Percentiles rank a stretch among this genome's conserved stretches.
phyloP scores from a whole-genome alignment of 2,888 invertebrate genomes.

The Priocnemis perturbator region DNA sequence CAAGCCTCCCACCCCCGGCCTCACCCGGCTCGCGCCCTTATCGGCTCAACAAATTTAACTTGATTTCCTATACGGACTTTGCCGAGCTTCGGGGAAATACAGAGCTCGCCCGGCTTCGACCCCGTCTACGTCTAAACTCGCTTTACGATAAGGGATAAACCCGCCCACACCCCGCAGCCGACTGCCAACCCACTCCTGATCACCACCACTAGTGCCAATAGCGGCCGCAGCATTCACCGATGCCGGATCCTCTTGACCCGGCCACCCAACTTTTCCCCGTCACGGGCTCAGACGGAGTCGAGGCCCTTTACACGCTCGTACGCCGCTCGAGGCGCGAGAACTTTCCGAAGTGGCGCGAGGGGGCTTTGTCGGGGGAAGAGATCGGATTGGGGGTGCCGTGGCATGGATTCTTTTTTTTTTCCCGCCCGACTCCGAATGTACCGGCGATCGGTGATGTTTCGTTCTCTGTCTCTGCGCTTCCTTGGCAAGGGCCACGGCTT shows the following conservation, averaged over 20 bases:
- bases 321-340: slow-evolving; percentile 20
- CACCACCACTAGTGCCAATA: slow-evolving; percentile 26
- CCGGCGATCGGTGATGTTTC: neutral
- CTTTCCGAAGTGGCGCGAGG: slow-evolving; percentile 36
- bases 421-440: too few species aligned
- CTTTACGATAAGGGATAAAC: slow-evolving; percentile 70
- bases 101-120: slow-evolving; percentile 52
- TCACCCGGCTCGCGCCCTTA: slow-evolving; percentile 61
- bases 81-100: slow-evolving; percentile 69
- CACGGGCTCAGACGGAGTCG: neutral
- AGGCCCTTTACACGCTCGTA: neutral
- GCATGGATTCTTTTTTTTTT: too few species aligned
- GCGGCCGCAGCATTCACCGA: slow-evolving; percentile 43
- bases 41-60: slow-evolving; percentile 72
- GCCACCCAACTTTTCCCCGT: slow-evolving; percentile 41
- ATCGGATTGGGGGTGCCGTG: neutral
- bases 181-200: slow-evolving; percentile 5
- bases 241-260: slow-evolving; percentile 56
- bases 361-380: slow-evolving; percentile 27
- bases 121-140: slow-evolving; percentile 65
- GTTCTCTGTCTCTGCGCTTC: too few species aligned
- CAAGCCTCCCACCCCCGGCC: slow-evolving; percentile 14
- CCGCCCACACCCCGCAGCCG: slow-evolving; percentile 24
- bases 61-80: slow-evolving; percentile 71
- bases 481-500: too few species aligned